Evolutionary conservation across 2,888 invertebrate species (phyloP), one percentile per base, ranked within the genome.

Genomic region (Melolontha melolontha): DNA sequence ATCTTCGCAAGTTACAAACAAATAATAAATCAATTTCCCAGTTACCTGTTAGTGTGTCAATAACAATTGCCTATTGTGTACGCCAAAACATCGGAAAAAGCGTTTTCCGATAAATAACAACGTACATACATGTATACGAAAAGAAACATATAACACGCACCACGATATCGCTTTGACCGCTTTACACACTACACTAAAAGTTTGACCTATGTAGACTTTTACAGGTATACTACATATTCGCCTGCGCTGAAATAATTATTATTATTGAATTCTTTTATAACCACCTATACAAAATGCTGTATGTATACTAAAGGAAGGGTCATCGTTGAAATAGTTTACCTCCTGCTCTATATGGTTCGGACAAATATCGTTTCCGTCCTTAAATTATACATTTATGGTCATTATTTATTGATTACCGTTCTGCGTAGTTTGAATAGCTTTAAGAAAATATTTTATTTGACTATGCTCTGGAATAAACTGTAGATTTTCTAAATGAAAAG

Each of bases 181-280:
- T 29, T 14, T 8, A 34, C 51, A 12, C 12, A 51, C 51, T 51
- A 44, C 44, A 44, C 44, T 44, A 14, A 44, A 44, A 52, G 54
- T 40, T 54, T 54, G 54, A 54, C 54, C 54, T 34, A 27, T 40
- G 40, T 39, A 27, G 54, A 54, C 39, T 22, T 54, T 8, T 34
- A 12, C 17, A 40, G 16, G 39, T 39, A 11, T 39, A 39, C 14
- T 44, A 14, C 12, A 39, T 8, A 54, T 12, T 54, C 39, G 54
- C 54, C 54, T 54, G 54, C 54, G 54, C 54, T 54, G 54, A 54
- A 54, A 54, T 54, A 54, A 54, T 54, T 39, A 54, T 54, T 54
- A 16, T 54, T 54, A 54, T 54, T 54, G 54, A 54, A 54, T 54
- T 39, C 54, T 54, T 54, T 54, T 54, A 54, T 34, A 34, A 12